phyloP scores from a whole-genome alignment of 92 coral and sea anemone genomes.

The Pocillopora meandrina region DNA sequence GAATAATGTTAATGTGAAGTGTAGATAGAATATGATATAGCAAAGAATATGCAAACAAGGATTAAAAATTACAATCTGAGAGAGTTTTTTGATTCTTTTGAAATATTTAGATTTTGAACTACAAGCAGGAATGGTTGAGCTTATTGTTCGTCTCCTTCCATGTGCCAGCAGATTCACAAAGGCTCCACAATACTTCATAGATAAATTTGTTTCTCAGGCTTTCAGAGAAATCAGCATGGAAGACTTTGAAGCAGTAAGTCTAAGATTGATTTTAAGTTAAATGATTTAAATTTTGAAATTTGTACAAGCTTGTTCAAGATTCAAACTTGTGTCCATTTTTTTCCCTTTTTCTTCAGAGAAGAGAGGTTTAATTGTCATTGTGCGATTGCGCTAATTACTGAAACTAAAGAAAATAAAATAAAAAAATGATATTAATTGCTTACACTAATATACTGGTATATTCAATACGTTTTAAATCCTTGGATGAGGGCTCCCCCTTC shows the following conservation, averaged over 20 bases:
- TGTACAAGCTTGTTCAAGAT: too few relatives aligned
- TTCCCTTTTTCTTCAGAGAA: too few relatives aligned
- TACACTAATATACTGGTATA: too few relatives aligned
- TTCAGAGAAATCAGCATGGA: slow-evolving; percentile 36
- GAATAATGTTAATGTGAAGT: too few relatives aligned
- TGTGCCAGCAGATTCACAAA: slow-evolving; percentile 31
- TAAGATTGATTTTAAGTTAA: background rate
- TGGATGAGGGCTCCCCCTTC: too few relatives aligned
- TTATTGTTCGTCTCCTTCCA: slow-evolving; percentile 59
- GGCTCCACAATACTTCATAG: slow-evolving; percentile 43
- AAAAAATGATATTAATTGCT: too few relatives aligned
- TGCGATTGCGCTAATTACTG: background rate
- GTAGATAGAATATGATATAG: too few relatives aligned
- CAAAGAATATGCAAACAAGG: too few relatives aligned
- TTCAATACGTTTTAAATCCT: too few relatives aligned
- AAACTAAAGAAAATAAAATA: too few relatives aligned
- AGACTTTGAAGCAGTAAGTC: slow-evolving; percentile 68
- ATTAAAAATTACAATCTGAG: too few relatives aligned
- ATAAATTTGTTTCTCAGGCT: slow-evolving; percentile 34
- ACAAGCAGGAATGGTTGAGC: slow-evolving; percentile 66
- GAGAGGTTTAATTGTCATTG: background rate
- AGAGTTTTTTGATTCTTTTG: background rate
- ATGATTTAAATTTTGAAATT: background rate
- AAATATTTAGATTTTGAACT: slow-evolving; percentile 57
- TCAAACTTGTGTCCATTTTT: too few relatives aligned